A percentile compares a stretch with the other conserved stretches of the same genome.
phyloP scores from a whole-genome alignment of 2,797 vertebrate genomes.

The Hyperoplus immaculatus region DNA sequence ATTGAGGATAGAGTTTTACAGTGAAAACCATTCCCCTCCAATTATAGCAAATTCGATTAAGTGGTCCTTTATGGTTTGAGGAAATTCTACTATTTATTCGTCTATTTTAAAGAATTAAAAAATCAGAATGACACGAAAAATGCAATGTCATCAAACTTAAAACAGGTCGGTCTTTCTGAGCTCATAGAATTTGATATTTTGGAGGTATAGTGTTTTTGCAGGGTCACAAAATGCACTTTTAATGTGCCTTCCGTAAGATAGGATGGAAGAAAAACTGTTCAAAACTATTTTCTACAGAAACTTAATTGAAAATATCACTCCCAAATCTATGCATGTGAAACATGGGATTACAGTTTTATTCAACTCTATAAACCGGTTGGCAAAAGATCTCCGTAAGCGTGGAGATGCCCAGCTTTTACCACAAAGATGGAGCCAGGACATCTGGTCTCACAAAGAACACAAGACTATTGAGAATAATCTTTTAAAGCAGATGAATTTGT shows the following conservation, averaged over 20 bases:
- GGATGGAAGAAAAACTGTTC: neutral
- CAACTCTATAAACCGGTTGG: neutral
- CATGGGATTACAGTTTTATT: neutral
- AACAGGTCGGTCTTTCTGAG: neutral
- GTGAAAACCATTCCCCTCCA: neutral
- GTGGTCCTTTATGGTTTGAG: neutral
- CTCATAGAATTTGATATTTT: neutral
- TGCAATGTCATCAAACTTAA: neutral
- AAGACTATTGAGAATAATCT: conserved; percentile 16
- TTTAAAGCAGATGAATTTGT: neutral
- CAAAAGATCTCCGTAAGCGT: neutral
- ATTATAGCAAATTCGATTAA: neutral
- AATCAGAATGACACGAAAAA: neutral
- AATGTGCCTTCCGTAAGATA: neutral
- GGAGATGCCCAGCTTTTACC: neutral
- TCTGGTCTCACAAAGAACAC: conserved; percentile 13
- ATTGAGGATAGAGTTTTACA: neutral
- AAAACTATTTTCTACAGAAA: neutral
- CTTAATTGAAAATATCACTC: neutral
- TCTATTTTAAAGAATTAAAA: neutral
- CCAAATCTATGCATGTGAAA: neutral
- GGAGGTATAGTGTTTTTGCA: neutral
- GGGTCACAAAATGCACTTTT: neutral
- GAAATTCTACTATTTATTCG: neutral
- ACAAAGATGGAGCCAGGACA: neutral